A percentile compares a stretch with the other conserved stretches of the same genome.
These are phyloP conservation scores for Caenorhabditis brenneri DNA, from an alignment of 1,140 invertebrate species.

Conservation along the genomic window DNA sequence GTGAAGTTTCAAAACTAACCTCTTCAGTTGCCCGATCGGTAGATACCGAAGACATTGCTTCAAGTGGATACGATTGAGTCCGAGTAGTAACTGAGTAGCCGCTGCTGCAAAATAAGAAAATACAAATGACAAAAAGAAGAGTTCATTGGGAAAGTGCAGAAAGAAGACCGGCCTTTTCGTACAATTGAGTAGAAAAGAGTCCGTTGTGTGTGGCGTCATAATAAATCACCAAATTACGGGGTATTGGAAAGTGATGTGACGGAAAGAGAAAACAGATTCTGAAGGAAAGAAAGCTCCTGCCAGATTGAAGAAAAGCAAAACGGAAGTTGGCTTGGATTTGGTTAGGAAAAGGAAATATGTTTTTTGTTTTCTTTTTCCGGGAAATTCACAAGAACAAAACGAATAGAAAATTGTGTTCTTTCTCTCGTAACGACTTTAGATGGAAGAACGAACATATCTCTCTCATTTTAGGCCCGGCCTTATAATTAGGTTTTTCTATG, in stretches of 20 bases:
- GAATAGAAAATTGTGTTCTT: slow-evolving; percentile 27
- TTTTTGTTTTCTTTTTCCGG: slow-evolving; percentile 18
- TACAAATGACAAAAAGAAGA: neutral
- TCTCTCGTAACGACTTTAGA: slow-evolving; percentile 12
- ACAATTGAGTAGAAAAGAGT: neutral
- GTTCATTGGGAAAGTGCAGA: neutral
- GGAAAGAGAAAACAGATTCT: neutral
- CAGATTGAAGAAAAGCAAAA: neutral
- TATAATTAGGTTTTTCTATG: slow-evolving; percentile 18
- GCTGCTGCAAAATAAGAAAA: slow-evolving; percentile 1
- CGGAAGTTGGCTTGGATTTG: slow-evolving; percentile 1
- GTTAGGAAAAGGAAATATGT: slow-evolving; percentile 28
- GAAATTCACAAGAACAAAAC: slow-evolving; percentile 18
- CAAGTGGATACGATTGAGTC: slow-evolving; percentile 8
- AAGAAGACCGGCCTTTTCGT: neutral
- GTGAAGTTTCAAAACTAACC: slow-evolving; percentile 6
- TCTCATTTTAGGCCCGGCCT: neutral
- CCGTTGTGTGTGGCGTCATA: slow-evolving; percentile 15
- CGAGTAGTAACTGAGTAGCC: neutral
- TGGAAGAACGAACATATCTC: neutral
- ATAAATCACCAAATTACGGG: slow-evolving; percentile 42
- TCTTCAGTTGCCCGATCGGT: slow-evolving; percentile 14
- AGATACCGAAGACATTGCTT: slow-evolving; percentile 17
- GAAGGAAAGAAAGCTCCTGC: neutral
- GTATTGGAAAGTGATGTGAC: slow-evolving; percentile 39